These are phyloP conservation scores for Anastrepha ludens DNA, from an alignment of 1,140 invertebrate species.

Conservation along the genomic window DNA sequence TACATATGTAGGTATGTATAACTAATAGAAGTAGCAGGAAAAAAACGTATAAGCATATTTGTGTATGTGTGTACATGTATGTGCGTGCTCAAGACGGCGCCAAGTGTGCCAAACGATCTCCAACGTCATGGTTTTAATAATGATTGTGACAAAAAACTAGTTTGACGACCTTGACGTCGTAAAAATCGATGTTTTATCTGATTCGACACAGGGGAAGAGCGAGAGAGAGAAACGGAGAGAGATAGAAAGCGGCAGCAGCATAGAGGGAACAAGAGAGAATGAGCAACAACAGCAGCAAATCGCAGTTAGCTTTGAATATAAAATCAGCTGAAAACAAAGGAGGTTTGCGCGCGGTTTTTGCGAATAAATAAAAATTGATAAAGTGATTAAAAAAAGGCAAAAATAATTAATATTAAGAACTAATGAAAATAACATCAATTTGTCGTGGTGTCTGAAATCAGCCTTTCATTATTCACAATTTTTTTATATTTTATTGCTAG, in stretches of 20 bases:
- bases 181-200: slow-evolving; percentile 58
- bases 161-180: slow-evolving; percentile 72
- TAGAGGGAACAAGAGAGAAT: background rate
- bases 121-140: slow-evolving; percentile 63
- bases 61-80: background rate
- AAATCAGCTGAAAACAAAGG: background rate
- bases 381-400: background rate
- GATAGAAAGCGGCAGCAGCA: background rate
- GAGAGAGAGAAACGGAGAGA: background rate
- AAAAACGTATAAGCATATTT: background rate
- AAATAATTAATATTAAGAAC: slow-evolving; percentile 14
- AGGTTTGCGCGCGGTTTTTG: background rate
- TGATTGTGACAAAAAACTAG: slow-evolving; percentile 68
- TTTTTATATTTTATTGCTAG: background rate
- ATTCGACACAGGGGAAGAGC: background rate
- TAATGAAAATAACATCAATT: slow-evolving; percentile 25
- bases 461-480: background rate
- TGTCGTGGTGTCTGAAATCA: background rate
- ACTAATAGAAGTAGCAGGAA: background rate
- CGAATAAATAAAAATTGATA: slow-evolving; percentile 31
- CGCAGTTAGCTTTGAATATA: background rate
- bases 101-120: slow-evolving; percentile 72
- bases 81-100: slow-evolving; percentile 69
- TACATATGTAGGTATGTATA: background rate
- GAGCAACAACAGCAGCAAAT: background rate